Base-by-base conservation (phyloP, 2,888 invertebrate genomes). In the Lycophotia porphyrea region DNA sequence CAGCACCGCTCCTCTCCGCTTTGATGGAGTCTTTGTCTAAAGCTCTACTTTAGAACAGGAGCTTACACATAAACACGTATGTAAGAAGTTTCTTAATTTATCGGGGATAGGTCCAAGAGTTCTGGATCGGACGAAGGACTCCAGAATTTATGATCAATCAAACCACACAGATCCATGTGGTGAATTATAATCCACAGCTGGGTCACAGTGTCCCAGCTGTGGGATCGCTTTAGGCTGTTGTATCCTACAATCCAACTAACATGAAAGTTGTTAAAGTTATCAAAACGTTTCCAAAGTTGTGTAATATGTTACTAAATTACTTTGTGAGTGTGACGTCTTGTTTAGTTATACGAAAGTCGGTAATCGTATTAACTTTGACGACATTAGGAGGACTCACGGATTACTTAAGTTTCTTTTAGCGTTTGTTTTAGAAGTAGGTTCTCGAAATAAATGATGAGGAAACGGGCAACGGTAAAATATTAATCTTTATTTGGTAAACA, bases 361-460 rank as follows among this genome's bases (percentile, higher is more conserved):
- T 71, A 64, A 77, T 77, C 55, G 47, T 13, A 67, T 11, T 67
- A 67, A 74, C 63, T 78, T 78, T 78, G 47, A 34, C 44, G 44
- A 65, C 65, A 52, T 60, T 44, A 34, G 15, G 1, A 55, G 31
- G 27, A 77, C 49, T 71, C 9, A n/a, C 4, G 11, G 13, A 77
- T 65, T 58, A 49, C 27, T 71, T 24, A 21, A 44, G 47, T 67
- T 67, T 55, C 15, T 72, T 77, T 71, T 27, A 49, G 27, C 24
- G 11, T 24, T 73, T 47, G 18, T 58, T n/a, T n/a, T 78, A 8
- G 42, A 52, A 52, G 65, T 47, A 47, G 18, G 4, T 63, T 39
- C n/a, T 15, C 34, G 9, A 60, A 9, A 2, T 58, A 11, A 71
- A 63, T 27, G 13, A 39, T 36, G 36, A n/a, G 8, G 21, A 52